These are phyloP conservation scores for Urechis unicinctus DNA, from an alignment of 2,888 invertebrate genomes.

Conservation along the genomic window DNA sequence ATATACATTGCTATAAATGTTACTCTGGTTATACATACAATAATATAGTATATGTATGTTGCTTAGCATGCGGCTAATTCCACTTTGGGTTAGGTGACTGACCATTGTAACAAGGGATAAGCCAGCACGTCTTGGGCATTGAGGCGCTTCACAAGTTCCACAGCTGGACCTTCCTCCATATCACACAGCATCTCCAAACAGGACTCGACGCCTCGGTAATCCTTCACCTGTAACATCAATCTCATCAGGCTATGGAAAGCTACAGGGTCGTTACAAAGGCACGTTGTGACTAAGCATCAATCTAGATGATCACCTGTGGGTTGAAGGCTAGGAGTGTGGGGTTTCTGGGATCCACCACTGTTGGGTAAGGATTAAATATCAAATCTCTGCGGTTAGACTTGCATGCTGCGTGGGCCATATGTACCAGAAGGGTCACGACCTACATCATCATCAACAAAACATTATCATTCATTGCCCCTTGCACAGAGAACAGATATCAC, in stretches of 20 bases:
- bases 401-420: slow-evolving; percentile 37
- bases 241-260: too few relatives aligned
- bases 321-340: slow-evolving; percentile 27
- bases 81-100: too few relatives aligned
- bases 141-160: slow-evolving; percentile 27
- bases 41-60: too few relatives aligned
- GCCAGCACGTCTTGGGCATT: slow-evolving; percentile 26
- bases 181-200: slow-evolving; percentile 24
- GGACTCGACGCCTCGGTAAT: too few relatives aligned
- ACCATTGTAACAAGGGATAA: slow-evolving; percentile 43
- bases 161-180: slow-evolving; percentile 23
- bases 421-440: slow-evolving; percentile 41
- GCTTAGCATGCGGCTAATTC: too few relatives aligned
- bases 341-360: slow-evolving; percentile 35
- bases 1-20: too few relatives aligned
- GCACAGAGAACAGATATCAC: too few relatives aligned
- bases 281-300: not conserved
- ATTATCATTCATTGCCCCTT: too few relatives aligned
- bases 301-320: not conserved
- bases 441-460: too few relatives aligned
- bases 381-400: slow-evolving; percentile 25
- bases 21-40: too few relatives aligned
- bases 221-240: too few relatives aligned
- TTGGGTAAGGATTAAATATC: slow-evolving; percentile 42
- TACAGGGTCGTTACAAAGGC: too few relatives aligned